Conservation (phyloP, 92 coral and sea anemone genomes). For the Heteractis magnifica region DNA sequence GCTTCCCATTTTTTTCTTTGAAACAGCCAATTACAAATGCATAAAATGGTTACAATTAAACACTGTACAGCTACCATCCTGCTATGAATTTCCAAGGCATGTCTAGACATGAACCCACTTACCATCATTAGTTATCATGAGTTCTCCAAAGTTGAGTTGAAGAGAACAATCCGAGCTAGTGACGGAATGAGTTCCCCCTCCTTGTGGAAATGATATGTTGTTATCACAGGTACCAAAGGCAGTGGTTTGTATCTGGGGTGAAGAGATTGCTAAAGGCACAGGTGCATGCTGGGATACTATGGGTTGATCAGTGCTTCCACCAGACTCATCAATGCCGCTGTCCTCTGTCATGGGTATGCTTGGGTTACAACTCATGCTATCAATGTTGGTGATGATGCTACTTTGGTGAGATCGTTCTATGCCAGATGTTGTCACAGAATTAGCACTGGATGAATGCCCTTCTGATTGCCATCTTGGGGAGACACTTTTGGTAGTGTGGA, state of each 20-base stretch:
- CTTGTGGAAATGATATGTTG: background rate
- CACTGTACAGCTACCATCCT: background rate
- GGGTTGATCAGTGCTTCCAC: slow-evolving; percentile 38
- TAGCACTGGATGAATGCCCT: background rate
- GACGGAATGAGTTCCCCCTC: background rate
- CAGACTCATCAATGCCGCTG: slow-evolving; percentile 57
- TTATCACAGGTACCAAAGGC: background rate
- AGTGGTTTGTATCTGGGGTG: background rate
- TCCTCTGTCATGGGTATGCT: slow-evolving; percentile 45
- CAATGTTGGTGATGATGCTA: slow-evolving; percentile 40
- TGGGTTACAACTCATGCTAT: slow-evolving; percentile 29
- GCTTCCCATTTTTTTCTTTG: too few species aligned
- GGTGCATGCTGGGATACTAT: background rate
- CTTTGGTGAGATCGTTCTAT: slow-evolving; percentile 30
- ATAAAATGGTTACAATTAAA: too few species aligned
- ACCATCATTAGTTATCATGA: slow-evolving; percentile 27
- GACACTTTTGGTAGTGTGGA: slow-evolving; percentile 37
- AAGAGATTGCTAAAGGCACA: background rate
- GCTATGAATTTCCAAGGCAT: too few species aligned
- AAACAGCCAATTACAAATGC: too few species aligned
- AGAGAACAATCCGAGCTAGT: slow-evolving; percentile 20
- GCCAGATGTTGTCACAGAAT: background rate
- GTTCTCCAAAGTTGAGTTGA: slow-evolving; percentile 25
- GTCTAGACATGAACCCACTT: background rate
- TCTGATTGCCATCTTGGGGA: slow-evolving; percentile 33